A percentile compares a stretch with the other conserved stretches of the same genome.
These are phyloP conservation scores for Hyposoter dolosus DNA, from an alignment of 2,888 invertebrate species.

Conservation along the genomic window DNA sequence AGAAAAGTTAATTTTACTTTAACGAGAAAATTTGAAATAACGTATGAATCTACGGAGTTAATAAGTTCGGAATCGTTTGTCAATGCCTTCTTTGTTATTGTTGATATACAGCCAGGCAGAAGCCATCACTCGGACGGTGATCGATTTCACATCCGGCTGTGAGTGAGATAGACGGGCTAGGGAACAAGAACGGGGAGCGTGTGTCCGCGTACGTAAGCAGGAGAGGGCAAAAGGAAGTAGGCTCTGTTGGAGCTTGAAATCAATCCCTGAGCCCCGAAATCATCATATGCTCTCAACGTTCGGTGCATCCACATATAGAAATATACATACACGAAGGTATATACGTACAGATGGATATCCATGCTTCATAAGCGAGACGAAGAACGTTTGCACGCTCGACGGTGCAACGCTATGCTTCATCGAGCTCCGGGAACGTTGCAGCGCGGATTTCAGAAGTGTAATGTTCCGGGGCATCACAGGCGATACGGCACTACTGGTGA, in stretches of 20 bases:
- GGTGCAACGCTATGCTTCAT: conserved; percentile 76
- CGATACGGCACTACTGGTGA: not conserved
- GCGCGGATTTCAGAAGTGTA: conserved; percentile 73
- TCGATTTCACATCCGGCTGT: conserved; percentile 28
- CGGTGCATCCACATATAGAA: conserved; percentile 9
- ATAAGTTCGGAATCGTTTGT: not conserved
- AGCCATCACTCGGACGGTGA: conserved; percentile 9
- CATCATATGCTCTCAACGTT: conserved; percentile 68
- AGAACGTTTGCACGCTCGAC: conserved; percentile 62
- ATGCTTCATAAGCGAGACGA: conserved; percentile 27
- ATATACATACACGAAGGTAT: conserved; percentile 7
- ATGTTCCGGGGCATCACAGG: conserved; percentile 17
- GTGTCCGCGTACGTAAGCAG: conserved; percentile 20
- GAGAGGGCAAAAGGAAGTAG: conserved; percentile 72
- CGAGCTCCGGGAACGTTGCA: conserved; percentile 79
- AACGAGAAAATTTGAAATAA: not conserved
- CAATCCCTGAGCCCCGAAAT: conserved; percentile 75
- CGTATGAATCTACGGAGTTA: not conserved
- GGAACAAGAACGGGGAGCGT: conserved; percentile 43
- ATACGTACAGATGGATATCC: conserved; percentile 8
- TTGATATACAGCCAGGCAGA: conserved; percentile 6
- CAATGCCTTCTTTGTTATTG: conserved; percentile 12
- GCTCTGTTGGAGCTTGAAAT: conserved; percentile 77
- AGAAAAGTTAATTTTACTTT: not conserved
- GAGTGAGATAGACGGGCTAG: conserved; percentile 30